phyloP scores from a whole-genome alignment of 2,113 vertebrate genomes.

The Glaucidium brasilianum region DNA sequence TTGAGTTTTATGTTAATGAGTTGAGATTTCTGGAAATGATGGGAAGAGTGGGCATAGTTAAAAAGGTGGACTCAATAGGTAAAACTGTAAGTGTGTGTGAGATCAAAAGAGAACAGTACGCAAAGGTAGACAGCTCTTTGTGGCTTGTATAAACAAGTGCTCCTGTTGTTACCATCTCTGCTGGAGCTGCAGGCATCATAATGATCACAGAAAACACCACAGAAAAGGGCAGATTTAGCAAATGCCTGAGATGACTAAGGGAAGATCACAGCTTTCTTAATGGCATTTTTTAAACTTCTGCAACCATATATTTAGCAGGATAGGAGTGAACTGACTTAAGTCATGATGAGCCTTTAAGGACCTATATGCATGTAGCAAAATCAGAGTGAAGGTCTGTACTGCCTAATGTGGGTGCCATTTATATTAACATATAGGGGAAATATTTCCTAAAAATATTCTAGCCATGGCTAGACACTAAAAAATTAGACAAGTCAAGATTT shows the following conservation, averaged over 20 bases:
- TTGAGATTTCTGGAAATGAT: background rate
- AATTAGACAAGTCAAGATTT: background rate
- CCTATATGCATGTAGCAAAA: background rate
- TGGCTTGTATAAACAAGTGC: slow-evolving; percentile 63
- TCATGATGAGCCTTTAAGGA: background rate
- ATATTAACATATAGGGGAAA: background rate
- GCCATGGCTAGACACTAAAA: background rate
- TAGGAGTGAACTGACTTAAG: background rate
- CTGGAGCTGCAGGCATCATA: slow-evolving; percentile 42
- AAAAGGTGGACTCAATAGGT: background rate
- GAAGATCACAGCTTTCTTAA: slow-evolving; percentile 45
- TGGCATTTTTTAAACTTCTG: slow-evolving; percentile 39
- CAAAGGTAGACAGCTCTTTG: slow-evolving; percentile 24
- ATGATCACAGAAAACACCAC: slow-evolving; percentile 36
- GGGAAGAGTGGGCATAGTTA: background rate
- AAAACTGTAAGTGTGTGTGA: background rate
- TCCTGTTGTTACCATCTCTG: slow-evolving; percentile 43
- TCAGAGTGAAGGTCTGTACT: accelerated
- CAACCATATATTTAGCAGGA: slow-evolving; percentile 3
- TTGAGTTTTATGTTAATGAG: background rate
- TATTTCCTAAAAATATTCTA: background rate
- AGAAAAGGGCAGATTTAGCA: slow-evolving; percentile 45
- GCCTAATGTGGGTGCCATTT: background rate
- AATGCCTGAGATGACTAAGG: slow-evolving; percentile 42
- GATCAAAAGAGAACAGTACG: slow-evolving; percentile 25